Percentiles rank a stretch among this genome's conserved stretches.
Conservation (phyloP, 2,888 invertebrate species). For the Baronia brevicornis region DNA sequence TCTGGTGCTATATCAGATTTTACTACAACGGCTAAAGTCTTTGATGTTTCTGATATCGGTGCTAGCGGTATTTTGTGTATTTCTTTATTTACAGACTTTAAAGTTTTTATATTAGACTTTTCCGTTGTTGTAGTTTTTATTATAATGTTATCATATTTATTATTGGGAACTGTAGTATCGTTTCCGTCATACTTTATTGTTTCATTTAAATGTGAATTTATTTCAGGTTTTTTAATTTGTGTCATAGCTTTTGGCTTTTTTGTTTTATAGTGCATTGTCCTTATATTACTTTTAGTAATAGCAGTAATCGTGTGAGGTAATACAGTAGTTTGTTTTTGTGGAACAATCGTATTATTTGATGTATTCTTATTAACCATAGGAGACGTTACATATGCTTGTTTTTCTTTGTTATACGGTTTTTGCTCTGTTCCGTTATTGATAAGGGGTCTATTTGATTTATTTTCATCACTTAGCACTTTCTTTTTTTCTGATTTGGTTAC, state of each 20-base stretch:
- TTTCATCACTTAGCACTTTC: slow-evolving; percentile 4
- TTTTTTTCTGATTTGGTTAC: slow-evolving; percentile 3
- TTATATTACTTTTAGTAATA: slow-evolving; percentile 60
- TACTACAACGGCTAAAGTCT: slow-evolving; percentile 38
- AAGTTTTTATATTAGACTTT: slow-evolving; percentile 40
- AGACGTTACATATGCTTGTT: too few relatives aligned
- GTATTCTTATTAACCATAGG: slow-evolving; percentile 2
- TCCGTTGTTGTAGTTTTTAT: slow-evolving; percentile 33
- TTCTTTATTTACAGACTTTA: slow-evolving; percentile 70
- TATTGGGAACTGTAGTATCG: slow-evolving; percentile 22
- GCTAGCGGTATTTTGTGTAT: slow-evolving; percentile 65
- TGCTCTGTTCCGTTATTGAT: slow-evolving; percentile 1
- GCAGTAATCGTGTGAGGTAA: slow-evolving; percentile 49
- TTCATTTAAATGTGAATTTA: slow-evolving; percentile 26
- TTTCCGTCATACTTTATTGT: slow-evolving; percentile 29
- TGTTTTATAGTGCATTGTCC: slow-evolving; percentile 56
- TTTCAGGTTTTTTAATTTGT: slow-evolving; percentile 52
- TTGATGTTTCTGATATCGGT: slow-evolving; percentile 69
- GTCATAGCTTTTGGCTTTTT: slow-evolving; percentile 57
- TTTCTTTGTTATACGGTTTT: too few relatives aligned
- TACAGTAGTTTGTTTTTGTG: slow-evolving; percentile 25
- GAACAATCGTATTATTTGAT: slow-evolving; percentile 3
- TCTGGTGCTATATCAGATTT: slow-evolving; percentile 62
- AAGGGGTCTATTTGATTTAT: background rate
- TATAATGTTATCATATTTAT: slow-evolving; percentile 43